Evolutionary conservation across 2,888 invertebrate species (phyloP).

Genomic region (Lissocephala sabroskyi): DNA sequence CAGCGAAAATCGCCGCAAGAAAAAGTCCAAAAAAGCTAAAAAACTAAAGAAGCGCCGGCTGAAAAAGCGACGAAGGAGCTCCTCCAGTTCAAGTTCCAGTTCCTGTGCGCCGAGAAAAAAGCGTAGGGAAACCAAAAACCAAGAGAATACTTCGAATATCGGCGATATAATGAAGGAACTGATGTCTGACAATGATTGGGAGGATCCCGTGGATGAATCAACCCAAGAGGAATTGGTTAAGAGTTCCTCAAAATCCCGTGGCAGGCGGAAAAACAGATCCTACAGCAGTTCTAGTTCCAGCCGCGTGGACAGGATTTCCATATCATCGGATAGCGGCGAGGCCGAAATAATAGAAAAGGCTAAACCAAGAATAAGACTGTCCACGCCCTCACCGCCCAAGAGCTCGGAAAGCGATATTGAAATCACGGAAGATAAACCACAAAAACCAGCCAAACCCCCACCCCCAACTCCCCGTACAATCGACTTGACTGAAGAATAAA

Average conservation of each 20-base stretch:
- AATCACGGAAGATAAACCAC: too few species aligned
- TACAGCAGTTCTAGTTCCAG: too few species aligned
- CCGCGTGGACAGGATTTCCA: too few species aligned
- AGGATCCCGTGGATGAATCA: too few species aligned
- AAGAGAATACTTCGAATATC: conserved; percentile 11
- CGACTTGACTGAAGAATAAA: conserved; percentile 47
- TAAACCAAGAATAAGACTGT: too few species aligned
- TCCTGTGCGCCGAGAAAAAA: background rate
- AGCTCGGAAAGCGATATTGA: too few species aligned
- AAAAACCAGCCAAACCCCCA: too few species aligned
- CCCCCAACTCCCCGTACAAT: conserved; percentile 23
- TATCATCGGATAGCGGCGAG: too few species aligned
- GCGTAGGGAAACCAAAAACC: background rate
- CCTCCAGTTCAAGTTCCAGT: background rate
- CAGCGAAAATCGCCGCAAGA: conserved; percentile 10
- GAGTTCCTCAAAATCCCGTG: too few species aligned
- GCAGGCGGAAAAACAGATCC: too few species aligned
- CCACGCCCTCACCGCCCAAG: too few species aligned
- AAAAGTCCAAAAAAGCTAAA: conserved; percentile 13
- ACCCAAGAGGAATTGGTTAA: conserved; percentile 25
- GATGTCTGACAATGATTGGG: conserved; percentile 46
- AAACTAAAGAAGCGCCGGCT: conserved; percentile 10
- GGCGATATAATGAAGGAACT: conserved; percentile 37
- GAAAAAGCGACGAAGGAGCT: conserved; percentile 5
- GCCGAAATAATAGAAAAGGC: too few species aligned